Base-by-base conservation (phyloP, 2,888 invertebrate species). In the Pristionchus fissidentatus region DNA sequence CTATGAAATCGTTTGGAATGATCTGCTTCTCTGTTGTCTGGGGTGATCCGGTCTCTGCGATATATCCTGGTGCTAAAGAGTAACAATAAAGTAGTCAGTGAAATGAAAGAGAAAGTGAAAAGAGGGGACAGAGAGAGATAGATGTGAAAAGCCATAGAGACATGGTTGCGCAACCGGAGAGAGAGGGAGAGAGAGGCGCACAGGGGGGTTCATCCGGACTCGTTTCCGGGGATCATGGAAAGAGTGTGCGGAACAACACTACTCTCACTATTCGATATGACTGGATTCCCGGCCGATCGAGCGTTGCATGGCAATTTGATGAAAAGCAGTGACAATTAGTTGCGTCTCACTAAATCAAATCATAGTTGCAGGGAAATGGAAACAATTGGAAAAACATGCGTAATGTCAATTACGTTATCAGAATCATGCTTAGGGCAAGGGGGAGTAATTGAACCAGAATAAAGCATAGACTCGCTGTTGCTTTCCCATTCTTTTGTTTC, bases 141-240 rank as follows among this genome's bases (percentile, higher is more conserved):
- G 2, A 66, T 22, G 78, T 29, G 57, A 52, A 3, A 41, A 41
- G 49, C 3, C 60, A 29, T 26, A 78, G 57, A 52, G 77, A 77
- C 35, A 41, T 77, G 52, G 77, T 46, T 52, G 77, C 77, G 77
- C 46, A 77, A 46, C 52, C 35, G 41, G n/a, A 22, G 43, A 81
- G 77, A 55, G 57, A 80, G 80, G 62, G 66, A 49, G 60, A 85
- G 82, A 81, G 83, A 84, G 41, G 32, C 19, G 75, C 41, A 83
- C 77, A 83, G 82, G 82, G 81, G n/a, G 75, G 82, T 66, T 70
- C 75, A 55, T 82, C 82, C 84, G 77, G 52, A 81, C 83, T n/a
- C 82, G 84, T 26, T 83, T 70, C 57, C 62, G 60, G 46, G 73
- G 4, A 60, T 82, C 82, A 62, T 41, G 41, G 26, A 70, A 26